Conservation (phyloP, 2,888 invertebrate species). For the Allophyes oxyacanthae region DNA sequence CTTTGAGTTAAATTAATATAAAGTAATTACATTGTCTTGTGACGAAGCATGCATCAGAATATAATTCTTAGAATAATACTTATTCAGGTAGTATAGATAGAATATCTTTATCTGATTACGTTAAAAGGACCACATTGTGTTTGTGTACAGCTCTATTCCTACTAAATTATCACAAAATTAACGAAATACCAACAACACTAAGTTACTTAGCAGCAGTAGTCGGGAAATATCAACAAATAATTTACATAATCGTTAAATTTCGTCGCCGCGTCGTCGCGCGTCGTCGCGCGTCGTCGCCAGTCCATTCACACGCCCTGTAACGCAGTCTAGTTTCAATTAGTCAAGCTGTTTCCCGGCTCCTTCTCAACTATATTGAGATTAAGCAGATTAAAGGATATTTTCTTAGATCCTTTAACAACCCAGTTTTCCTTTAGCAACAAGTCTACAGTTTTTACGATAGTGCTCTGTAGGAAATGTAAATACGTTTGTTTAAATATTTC, state of each 20-base stretch:
- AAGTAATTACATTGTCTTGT: too few relatives aligned
- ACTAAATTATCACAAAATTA: background rate
- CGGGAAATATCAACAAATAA: conserved; percentile 28
- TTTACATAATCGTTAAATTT: conserved; percentile 30
- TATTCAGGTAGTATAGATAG: too few relatives aligned
- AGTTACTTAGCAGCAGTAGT: conserved; percentile 6
- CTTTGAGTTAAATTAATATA: too few relatives aligned
- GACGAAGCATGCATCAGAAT: too few relatives aligned
- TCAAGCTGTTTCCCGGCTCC: conserved; percentile 6
- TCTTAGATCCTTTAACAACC: conserved; percentile 6
- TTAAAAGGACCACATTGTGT: background rate
- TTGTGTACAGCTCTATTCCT: conserved; percentile 12
- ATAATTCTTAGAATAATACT: too few relatives aligned
- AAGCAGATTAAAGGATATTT: conserved; percentile 21
- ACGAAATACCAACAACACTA: background rate
- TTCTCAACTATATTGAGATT: conserved; percentile 13
- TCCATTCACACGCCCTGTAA: conserved; percentile 6
- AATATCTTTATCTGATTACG: too few relatives aligned
- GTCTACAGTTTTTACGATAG: conserved; percentile 1
- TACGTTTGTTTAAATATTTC: too few relatives aligned
- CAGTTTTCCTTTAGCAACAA: conserved; percentile 12
- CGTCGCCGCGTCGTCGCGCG: background rate
- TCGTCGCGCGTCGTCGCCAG: too few relatives aligned
- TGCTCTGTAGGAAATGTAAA: conserved; percentile 1
- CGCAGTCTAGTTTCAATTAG: conserved; percentile 5